phyloP scores from a whole-genome alignment of 2,888 invertebrate genomes.

The Smittia aterrima region DNA sequence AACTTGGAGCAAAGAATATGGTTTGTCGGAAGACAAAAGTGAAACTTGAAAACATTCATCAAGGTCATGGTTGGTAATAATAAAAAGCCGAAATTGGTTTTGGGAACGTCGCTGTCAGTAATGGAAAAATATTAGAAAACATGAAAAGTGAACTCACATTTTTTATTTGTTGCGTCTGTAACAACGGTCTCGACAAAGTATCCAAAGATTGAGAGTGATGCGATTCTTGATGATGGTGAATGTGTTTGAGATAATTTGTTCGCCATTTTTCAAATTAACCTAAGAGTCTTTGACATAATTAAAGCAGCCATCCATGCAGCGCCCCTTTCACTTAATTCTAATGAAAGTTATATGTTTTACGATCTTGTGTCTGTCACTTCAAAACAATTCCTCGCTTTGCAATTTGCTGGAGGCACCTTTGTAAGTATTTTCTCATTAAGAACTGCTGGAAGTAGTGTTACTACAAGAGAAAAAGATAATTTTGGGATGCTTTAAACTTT shows the following conservation, averaged over 20 bases:
- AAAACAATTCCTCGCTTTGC: background rate
- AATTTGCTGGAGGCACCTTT: background rate
- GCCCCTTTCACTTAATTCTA: background rate
- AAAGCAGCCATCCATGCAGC: conserved; percentile 20
- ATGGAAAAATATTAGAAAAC: too few relatives aligned
- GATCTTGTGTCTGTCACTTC: too few relatives aligned
- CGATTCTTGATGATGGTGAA: background rate
- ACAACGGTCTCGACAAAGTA: background rate
- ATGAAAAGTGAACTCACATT: conserved; percentile 9
- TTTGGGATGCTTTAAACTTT: too few relatives aligned
- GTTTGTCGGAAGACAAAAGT: too few relatives aligned
- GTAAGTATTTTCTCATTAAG: background rate
- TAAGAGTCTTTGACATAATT: conserved; percentile 6
- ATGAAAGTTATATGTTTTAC: background rate
- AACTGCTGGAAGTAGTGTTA: background rate
- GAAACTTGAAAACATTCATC: too few relatives aligned
- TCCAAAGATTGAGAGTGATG: background rate
- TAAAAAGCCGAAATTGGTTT: too few relatives aligned
- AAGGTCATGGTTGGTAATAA: too few relatives aligned
- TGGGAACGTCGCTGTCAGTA: too few relatives aligned
- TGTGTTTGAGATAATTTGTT: background rate
- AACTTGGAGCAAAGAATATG: too few relatives aligned
- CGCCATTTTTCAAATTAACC: conserved; percentile 24
- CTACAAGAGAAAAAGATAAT: too few relatives aligned
- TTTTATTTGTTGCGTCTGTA: conserved; percentile 10